These are phyloP conservation scores for Thera britannica DNA, from an alignment of 2,888 invertebrate species.

Conservation along the genomic window DNA sequence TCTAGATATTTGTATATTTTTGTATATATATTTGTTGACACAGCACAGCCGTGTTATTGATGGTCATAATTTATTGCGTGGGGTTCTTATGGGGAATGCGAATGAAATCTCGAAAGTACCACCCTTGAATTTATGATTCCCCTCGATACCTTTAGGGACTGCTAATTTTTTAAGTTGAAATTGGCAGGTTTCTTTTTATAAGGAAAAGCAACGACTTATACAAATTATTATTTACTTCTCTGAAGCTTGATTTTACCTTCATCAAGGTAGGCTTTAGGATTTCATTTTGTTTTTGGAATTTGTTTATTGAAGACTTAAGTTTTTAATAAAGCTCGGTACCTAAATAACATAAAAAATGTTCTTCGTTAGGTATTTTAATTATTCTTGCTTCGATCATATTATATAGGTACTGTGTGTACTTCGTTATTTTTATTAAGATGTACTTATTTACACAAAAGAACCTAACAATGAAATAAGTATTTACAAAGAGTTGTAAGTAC, in stretches of 20 bases:
- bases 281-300: not conserved
- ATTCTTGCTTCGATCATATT: too few relatives aligned
- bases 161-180: conserved; percentile 70
- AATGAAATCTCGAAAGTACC: conserved; percentile 73
- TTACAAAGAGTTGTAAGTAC: too few relatives aligned
- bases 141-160: conserved; percentile 71
- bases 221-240: conserved; percentile 20
- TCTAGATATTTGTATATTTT: not conserved
- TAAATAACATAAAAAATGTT: not conserved
- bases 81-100: conserved; percentile 70
- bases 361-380: too few relatives aligned
- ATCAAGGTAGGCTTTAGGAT: not conserved
- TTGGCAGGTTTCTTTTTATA: conserved; percentile 48
- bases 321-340: not conserved
- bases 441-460: too few relatives aligned
- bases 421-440: too few relatives aligned
- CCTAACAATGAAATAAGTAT: too few relatives aligned
- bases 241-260: conserved; percentile 9
- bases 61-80: conserved; percentile 78
- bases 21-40: conserved; percentile 67
- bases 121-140: conserved; percentile 75
- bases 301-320: not conserved
- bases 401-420: too few relatives aligned
- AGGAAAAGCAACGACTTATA: not conserved
- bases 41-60: conserved; percentile 75